These are phyloP conservation scores for Zaprionus camerounensis DNA, from an alignment of 1,140 invertebrate genomes.

Conservation along the genomic window DNA sequence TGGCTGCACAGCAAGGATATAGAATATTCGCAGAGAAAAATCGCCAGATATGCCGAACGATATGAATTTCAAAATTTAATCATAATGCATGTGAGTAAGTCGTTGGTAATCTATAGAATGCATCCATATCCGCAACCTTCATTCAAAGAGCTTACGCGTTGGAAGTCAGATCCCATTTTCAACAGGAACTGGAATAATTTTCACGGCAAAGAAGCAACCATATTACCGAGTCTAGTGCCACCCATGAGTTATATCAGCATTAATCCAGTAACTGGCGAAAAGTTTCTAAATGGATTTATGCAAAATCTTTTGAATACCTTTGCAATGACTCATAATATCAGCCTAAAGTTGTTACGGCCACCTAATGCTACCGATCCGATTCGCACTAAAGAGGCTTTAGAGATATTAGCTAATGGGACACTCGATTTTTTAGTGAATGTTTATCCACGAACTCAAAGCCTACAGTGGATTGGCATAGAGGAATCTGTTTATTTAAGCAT, in stretches of 20 bases:
- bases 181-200: conserved; percentile 36
- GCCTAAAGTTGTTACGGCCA: not conserved
- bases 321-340: conserved; percentile 34
- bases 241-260: conserved; percentile 31
- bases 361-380: not conserved
- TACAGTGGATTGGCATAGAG: not conserved
- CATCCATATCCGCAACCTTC: conserved; percentile 43
- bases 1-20: conserved; percentile 11
- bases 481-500: not conserved
- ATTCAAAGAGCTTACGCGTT: not conserved
- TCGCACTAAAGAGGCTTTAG: not conserved
- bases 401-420: not conserved
- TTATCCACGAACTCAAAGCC: not conserved
- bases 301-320: conserved; percentile 11
- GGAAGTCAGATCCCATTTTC: conserved; percentile 18
- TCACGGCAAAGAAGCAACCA: conserved; percentile 29
- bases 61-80: conserved; percentile 39
- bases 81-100: not conserved
- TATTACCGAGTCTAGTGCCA: conserved; percentile 16
- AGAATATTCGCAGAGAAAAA: not conserved
- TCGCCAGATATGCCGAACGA: conserved; percentile 1
- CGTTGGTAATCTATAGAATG: not conserved
- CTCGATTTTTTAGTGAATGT: conserved; percentile 33
- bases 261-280: conserved; percentile 18
- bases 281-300: not conserved